Base-by-base conservation (phyloP, 1,140 invertebrate species). In the Diachasma alloeum region DNA sequence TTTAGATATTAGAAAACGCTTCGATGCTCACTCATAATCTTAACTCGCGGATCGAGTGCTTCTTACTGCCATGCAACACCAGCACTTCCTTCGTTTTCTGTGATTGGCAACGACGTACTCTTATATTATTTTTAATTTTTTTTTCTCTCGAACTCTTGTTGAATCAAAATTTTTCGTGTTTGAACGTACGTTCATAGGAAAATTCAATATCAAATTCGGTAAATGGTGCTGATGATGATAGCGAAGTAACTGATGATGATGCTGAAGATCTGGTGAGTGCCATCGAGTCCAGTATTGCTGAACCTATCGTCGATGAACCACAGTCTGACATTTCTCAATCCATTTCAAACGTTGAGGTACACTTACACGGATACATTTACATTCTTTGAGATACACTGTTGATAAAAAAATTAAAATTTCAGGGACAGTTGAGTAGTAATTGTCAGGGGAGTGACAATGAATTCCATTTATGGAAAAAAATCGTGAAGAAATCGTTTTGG, bases 141-240 rank as follows among this genome's bases (percentile, higher is more conserved):
- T 71, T 71, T 75, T 71, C 26, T 63, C 17, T 19, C 11, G 63
- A 42, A 24, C n/a, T 31, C 31, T 39, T 19, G 42, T 19, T 76
- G 36, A 46, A 76, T 17, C 37, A 67, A 66, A 59, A 63, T 72
- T 72, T 67, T 72, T 76, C 67, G 17, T 69, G 26, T 53, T 69
- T 42, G 73, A 67, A 74, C 72, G 42, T 26, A 22, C 63, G 44
- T 56, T 75, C 67, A 53, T 70, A 75, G 48, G 46, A 75, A 9
- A 22, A 59, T 67, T 79, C 78, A n/a, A 8, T 78, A 37, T 79
- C 72, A 70, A 79, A 78, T 71, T 82, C 89, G 53, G 85, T 91
- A 77, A 86, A 91, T 70, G 88, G 87, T 77, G 31, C 31, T 31
- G 88, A 91, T 80, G 88, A 88, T 80, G 89, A 89, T 79, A 85